phyloP scores from a whole-genome alignment of 2,888 invertebrate genomes.

The Eristalinus sepulchralis region DNA sequence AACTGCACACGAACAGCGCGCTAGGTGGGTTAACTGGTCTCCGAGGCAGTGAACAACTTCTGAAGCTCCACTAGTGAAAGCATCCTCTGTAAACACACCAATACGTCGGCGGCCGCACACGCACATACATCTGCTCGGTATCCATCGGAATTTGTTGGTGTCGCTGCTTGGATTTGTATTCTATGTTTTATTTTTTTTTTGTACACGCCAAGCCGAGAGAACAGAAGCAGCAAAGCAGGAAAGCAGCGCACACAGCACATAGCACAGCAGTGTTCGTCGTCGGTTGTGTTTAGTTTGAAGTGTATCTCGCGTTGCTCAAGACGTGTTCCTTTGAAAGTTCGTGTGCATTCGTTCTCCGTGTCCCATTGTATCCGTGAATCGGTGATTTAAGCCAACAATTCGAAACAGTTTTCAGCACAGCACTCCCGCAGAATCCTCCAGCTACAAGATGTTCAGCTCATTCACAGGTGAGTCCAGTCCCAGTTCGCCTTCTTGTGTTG shows the following conservation, averaged over 20 bases:
- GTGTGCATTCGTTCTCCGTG: conserved; percentile 3
- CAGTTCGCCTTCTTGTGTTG: background rate
- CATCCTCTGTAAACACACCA: conserved; percentile 17
- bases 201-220: background rate
- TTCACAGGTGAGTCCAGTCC: conserved; percentile 78
- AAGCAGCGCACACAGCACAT: background rate
- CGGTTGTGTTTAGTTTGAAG: conserved; percentile 59
- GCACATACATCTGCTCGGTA: background rate
- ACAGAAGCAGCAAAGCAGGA: background rate
- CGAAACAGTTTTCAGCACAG: background rate
- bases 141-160: conserved; percentile 35
- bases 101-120: background rate
- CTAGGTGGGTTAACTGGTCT: conserved; percentile 59
- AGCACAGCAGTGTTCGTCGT: conserved; percentile 22
- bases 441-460: conserved; percentile 79
- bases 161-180: conserved; percentile 34
- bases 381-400: background rate
- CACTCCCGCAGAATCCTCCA: background rate
- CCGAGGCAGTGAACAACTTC: conserved; percentile 49
- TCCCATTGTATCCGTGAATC: background rate
- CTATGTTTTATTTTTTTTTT: conserved; percentile 56
- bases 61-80: conserved; percentile 50
- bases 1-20: background rate
- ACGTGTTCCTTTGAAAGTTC: conserved; percentile 22
- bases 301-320: conserved; percentile 66